Conservation (phyloP, 2,113 vertebrate species). For the Hystrix brachyura region DNA sequence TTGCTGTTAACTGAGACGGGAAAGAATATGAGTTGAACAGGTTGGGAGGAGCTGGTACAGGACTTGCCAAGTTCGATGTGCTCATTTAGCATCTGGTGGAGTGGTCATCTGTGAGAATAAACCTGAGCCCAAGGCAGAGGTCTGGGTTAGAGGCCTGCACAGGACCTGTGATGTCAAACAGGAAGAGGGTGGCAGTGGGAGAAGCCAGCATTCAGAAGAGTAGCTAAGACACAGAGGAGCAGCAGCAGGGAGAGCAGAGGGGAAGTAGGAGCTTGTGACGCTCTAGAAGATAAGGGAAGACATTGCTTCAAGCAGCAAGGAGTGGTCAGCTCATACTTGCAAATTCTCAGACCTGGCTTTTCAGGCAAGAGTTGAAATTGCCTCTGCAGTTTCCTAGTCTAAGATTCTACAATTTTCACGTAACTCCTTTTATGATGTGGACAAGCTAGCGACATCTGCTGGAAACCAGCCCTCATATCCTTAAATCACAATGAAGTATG, state of each 20-base stretch:
- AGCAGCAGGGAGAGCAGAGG: not conserved
- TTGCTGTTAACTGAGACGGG: not conserved
- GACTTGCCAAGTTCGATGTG: fast-evolving
- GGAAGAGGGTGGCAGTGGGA: not conserved
- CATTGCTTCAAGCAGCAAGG: not conserved
- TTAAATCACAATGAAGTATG: not conserved
- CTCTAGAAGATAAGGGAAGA: not conserved
- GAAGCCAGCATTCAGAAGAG: not conserved
- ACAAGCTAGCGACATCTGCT: not conserved
- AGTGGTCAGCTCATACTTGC: not conserved
- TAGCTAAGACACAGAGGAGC: not conserved
- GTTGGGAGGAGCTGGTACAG: not conserved
- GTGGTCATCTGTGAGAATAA: not conserved
- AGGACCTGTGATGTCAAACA: fast-evolving
- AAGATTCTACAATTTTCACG: not conserved
- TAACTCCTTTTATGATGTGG: not conserved
- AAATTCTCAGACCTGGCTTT: not conserved
- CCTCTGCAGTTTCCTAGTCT: not conserved
- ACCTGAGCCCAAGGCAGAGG: not conserved
- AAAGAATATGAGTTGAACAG: not conserved
- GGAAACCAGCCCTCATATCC: not conserved
- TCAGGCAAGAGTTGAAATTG: not conserved
- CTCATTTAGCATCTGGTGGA: too few species aligned
- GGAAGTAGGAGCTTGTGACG: fast-evolving
- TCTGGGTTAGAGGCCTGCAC: fast-evolving